Evolutionary conservation across 2,113 vertebrate genomes (phyloP).

Genomic region (Periophthalmodon schlosseri): DNA sequence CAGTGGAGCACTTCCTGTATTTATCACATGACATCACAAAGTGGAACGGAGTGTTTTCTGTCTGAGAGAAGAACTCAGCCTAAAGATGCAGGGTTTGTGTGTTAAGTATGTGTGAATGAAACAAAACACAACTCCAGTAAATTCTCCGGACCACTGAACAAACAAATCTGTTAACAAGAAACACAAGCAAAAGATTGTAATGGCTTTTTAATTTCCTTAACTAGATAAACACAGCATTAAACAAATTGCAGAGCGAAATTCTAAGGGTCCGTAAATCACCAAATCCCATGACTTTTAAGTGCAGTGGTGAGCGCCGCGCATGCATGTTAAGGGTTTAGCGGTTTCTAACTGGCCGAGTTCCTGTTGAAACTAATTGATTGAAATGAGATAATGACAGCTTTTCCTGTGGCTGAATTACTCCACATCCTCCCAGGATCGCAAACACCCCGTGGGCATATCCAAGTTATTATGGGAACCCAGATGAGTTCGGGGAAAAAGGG

Average conservation of each 20-base stretch:
- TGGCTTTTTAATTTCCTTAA: slow-evolving; percentile 1
- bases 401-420: slow-evolving; percentile 68
- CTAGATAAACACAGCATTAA: background rate
- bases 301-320: background rate
- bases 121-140: too few species aligned
- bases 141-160: too few species aligned
- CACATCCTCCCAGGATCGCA: slow-evolving; percentile 52
- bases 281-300: background rate
- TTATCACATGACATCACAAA: too few species aligned
- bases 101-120: too few species aligned
- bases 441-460: slow-evolving; percentile 51
- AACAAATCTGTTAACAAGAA: background rate
- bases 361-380: slow-evolving; percentile 67
- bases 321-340: slow-evolving; percentile 13
- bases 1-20: too few species aligned
- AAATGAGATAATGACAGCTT: slow-evolving; percentile 70
- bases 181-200: background rate
- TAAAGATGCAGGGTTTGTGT: too few species aligned
- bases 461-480: slow-evolving; percentile 24
- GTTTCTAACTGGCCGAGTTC: slow-evolving; percentile 41
- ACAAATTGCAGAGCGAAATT: background rate
- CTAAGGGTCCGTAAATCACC: background rate
- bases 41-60: too few species aligned
- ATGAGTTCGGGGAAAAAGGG: slow-evolving; percentile 9
- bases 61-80: too few species aligned